Conservation (phyloP, 92 coral and sea anemone species). For the Porites rus region DNA sequence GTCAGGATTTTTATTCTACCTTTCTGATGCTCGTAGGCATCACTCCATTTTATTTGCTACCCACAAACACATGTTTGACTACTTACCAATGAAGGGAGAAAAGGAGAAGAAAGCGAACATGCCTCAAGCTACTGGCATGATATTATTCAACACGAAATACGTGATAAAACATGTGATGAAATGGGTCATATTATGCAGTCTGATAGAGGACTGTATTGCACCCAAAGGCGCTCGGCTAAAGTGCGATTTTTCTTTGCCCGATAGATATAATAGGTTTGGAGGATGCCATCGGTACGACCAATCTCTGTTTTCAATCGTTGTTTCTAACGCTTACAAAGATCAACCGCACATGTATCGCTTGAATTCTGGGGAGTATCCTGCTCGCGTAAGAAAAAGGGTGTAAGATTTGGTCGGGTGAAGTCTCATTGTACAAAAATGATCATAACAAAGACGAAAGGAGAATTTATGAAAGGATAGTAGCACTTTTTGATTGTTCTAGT, state of each 20-base stretch:
- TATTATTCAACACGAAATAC: not conserved
- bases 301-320: too few species aligned
- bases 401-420: too few species aligned
- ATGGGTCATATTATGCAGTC: too few species aligned
- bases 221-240: too few species aligned
- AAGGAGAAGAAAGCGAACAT: not conserved
- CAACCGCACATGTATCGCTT: not conserved
- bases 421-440: too few species aligned
- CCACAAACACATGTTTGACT: conserved; percentile 3
- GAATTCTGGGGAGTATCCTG: not conserved
- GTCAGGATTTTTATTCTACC: conserved; percentile 2
- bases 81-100: not conserved
- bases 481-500: too few species aligned
- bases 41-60: not conserved
- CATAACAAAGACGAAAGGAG: too few species aligned
- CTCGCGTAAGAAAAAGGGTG: not conserved
- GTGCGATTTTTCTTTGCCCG: too few species aligned
- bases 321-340: not conserved
- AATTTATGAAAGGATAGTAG: too few species aligned
- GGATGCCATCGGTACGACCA: too few species aligned
- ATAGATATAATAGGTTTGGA: too few species aligned
- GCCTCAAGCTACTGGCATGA: not conserved
- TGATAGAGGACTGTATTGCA: too few species aligned
- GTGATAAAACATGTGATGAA: not conserved
- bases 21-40: not conserved